Conservation (phyloP, 2,888 invertebrate species). For the Pollenia labialis region DNA sequence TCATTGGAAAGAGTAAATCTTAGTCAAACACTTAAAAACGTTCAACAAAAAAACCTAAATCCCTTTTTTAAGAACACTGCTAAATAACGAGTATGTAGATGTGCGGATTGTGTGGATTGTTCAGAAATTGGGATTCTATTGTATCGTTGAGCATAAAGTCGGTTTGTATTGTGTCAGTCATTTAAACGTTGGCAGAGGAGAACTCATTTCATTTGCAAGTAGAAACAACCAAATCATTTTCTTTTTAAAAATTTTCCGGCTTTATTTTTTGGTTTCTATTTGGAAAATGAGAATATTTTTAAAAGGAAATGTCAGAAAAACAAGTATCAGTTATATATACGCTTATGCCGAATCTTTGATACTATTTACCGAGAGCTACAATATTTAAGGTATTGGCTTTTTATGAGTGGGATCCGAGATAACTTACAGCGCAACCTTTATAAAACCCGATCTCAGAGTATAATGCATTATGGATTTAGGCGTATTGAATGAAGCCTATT, state of each 20-base stretch:
- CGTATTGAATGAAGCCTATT: no score
- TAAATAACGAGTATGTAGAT: conserved; percentile 25
- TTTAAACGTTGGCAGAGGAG: conserved; percentile 3
- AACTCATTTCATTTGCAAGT: conserved; percentile 62
- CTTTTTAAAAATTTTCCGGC: not conserved
- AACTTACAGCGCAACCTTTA: no score
- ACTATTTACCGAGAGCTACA: no score
- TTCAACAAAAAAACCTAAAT: no score
- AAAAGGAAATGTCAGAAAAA: not conserved
- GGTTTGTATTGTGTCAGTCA: conserved; percentile 67
- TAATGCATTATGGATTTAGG: no score
- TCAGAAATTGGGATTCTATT: not conserved
- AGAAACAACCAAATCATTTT: conserved; percentile 35
- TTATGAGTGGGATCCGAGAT: no score
- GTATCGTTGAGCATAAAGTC: conserved; percentile 1
- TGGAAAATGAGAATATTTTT: conserved; percentile 21
- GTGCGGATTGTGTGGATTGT: conserved; percentile 75
- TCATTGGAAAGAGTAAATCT: no score
- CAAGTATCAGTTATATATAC: no score
- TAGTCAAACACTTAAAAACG: no score
- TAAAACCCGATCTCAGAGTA: no score
- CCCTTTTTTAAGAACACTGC: not conserved
- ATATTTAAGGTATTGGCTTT: no score
- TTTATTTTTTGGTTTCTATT: not conserved
- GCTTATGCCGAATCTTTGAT: no score